A percentile compares a stretch with the other conserved stretches of the same genome.
These are phyloP conservation scores for Chionomys nivalis DNA, from an alignment of 2,113 vertebrate genomes.

Conservation along the genomic window DNA sequence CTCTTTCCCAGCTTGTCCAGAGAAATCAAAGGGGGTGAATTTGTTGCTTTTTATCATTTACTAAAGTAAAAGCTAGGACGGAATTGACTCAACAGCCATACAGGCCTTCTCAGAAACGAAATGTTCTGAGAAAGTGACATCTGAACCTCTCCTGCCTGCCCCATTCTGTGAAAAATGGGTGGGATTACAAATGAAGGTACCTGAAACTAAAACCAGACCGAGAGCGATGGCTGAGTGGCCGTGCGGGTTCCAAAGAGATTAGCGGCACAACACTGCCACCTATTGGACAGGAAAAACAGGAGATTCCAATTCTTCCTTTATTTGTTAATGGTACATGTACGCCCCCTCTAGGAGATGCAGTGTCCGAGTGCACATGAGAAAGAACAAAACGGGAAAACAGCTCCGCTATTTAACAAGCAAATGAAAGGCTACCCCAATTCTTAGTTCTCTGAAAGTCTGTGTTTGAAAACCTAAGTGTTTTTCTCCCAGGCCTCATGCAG, in stretches of 20 bases:
- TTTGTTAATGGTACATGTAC: background rate
- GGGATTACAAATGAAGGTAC: background rate
- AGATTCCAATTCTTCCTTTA: background rate
- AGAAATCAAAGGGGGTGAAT: background rate
- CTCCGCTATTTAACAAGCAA: background rate
- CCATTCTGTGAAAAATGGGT: background rate
- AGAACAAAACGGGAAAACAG: background rate
- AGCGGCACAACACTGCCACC: slow-evolving; percentile 65
- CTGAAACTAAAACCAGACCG: background rate
- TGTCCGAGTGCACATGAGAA: background rate
- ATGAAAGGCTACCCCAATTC: background rate
- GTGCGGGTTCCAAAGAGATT: background rate
- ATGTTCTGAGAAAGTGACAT: background rate
- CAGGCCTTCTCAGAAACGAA: background rate
- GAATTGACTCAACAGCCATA: background rate
- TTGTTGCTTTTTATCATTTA: background rate
- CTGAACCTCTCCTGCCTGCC: background rate
- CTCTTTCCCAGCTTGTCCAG: background rate
- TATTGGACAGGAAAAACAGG: slow-evolving; percentile 31
- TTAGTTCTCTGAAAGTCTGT: background rate
- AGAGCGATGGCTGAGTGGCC: background rate
- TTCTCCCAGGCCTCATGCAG: background rate
- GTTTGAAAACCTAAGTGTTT: background rate
- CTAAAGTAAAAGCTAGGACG: background rate
- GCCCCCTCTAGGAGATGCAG: background rate